Evolutionary conservation across 2,888 invertebrate species (phyloP).

Genomic region (Himalopsyche kuldschensis): DNA sequence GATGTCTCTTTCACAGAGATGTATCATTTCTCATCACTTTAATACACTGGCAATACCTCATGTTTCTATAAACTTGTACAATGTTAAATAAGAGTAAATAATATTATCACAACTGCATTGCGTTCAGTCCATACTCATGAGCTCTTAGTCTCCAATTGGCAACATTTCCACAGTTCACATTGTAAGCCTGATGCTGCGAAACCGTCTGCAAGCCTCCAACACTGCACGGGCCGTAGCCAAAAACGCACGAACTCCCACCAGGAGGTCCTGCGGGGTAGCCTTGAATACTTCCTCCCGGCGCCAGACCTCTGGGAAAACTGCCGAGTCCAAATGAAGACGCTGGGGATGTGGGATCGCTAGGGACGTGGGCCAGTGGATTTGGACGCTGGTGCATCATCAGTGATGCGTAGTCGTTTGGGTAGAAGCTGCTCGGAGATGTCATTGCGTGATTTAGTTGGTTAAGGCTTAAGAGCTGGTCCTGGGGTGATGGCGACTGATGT

Average conservation of each 20-base stretch:
- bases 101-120: conserved; percentile 44
- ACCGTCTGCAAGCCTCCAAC: conserved; percentile 48
- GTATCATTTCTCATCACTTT: too few species aligned
- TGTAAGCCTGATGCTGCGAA: conserved; percentile 47
- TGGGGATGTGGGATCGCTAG: conserved; percentile 52
- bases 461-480: conserved; percentile 50
- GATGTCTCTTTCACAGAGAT: too few species aligned
- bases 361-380: conserved; percentile 44
- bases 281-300: conserved; percentile 27
- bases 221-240: conserved; percentile 47
- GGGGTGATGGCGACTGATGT: conserved; percentile 48
- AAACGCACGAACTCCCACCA: conserved; percentile 52
- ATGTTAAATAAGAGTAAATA: background rate
- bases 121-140: conserved; percentile 57
- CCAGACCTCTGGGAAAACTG: conserved; percentile 49
- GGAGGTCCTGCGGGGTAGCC: conserved; percentile 44
- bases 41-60: too few species aligned
- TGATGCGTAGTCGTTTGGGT: conserved; percentile 54
- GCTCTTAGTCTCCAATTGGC: conserved; percentile 58
- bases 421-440: conserved; percentile 45
- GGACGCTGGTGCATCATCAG: conserved; percentile 54
- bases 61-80: too few species aligned
- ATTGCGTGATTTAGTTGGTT: conserved; percentile 52
- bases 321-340: conserved; percentile 50
- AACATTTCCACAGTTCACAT: conserved; percentile 47